phyloP scores from a whole-genome alignment of 2,888 invertebrate genomes.

The Yponomeuta cagnagella region DNA sequence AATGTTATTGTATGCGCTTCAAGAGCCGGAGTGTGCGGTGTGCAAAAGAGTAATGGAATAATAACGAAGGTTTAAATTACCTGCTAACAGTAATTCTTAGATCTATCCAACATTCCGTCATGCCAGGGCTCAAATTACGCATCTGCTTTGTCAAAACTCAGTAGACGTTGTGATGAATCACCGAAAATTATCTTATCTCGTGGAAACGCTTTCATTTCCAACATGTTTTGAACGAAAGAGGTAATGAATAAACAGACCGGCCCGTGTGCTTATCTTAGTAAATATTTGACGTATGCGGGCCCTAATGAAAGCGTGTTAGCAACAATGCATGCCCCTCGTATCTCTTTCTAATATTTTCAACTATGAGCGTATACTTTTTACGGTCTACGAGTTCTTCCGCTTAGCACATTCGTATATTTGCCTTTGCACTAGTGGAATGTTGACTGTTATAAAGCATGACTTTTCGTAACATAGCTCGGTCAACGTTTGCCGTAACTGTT shows the following conservation, averaged over 20 bases:
- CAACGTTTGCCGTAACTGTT: slow-evolving; percentile 32
- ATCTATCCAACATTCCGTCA: slow-evolving; percentile 20
- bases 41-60: not conserved
- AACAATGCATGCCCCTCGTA: slow-evolving; percentile 24
- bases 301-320: slow-evolving; percentile 48
- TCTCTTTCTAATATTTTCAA: slow-evolving; percentile 32
- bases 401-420: slow-evolving; percentile 11
- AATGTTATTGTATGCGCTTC: not conserved
- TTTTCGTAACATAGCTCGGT: slow-evolving; percentile 31
- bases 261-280: slow-evolving; percentile 42
- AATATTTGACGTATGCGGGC: slow-evolving; percentile 57
- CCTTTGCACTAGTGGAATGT: slow-evolving; percentile 20
- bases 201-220: slow-evolving; percentile 24
- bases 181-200: slow-evolving; percentile 32
- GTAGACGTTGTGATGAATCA: slow-evolving; percentile 29
- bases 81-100: not conserved
- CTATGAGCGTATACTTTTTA: slow-evolving; percentile 25
- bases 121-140: slow-evolving; percentile 10
- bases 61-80: slow-evolving; percentile 8
- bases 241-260: slow-evolving; percentile 36
- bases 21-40: not conserved
- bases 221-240: slow-evolving; percentile 26
- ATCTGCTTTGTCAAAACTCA: slow-evolving; percentile 24
- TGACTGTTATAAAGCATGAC: slow-evolving; percentile 29
- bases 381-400: slow-evolving; percentile 28